Evolutionary conservation across 2,888 invertebrate species (phyloP).

Genomic region (Hofmannophila pseudospretella): DNA sequence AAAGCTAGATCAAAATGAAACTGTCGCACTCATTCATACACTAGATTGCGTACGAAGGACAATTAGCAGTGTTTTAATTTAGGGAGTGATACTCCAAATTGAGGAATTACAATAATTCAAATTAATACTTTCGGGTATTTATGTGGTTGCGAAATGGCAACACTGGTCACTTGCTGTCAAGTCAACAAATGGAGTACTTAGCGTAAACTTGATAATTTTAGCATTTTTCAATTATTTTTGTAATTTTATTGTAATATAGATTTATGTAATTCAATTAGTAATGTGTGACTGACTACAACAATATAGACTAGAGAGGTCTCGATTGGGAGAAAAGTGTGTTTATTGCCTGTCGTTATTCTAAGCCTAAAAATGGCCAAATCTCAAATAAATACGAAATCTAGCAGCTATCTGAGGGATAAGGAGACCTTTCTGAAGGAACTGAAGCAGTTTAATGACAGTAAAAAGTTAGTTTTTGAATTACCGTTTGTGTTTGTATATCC

Average conservation of each 20-base stretch:
- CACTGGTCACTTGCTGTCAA: no score
- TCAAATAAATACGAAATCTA: slow-evolving; percentile 76
- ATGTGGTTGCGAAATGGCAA: no score
- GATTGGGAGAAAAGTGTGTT: neutral
- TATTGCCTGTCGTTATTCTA: neutral
- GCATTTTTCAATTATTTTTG: slow-evolving; percentile 15
- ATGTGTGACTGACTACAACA: slow-evolving; percentile 1
- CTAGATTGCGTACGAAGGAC: no score
- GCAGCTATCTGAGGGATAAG: slow-evolving; percentile 86
- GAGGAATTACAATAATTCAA: no score
- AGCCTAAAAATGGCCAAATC: slow-evolving; percentile 60
- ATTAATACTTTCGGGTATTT: no score
- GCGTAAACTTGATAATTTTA: slow-evolving; percentile 3
- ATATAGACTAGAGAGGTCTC: neutral
- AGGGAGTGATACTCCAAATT: no score
- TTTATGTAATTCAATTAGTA: neutral
- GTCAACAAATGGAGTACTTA: no score
- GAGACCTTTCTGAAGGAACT: slow-evolving; percentile 90
- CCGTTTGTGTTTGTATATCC: no score
- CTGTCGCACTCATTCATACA: no score
- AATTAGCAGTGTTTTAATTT: no score
- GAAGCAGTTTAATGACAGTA: slow-evolving; percentile 92
- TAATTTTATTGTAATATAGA: slow-evolving; percentile 7
- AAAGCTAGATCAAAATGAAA: no score
- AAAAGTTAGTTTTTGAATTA: slow-evolving; percentile 96